Evolutionary conservation across 2,797 vertebrate species (phyloP).

Genomic region (Pseudochaenichthys georgianus): DNA sequence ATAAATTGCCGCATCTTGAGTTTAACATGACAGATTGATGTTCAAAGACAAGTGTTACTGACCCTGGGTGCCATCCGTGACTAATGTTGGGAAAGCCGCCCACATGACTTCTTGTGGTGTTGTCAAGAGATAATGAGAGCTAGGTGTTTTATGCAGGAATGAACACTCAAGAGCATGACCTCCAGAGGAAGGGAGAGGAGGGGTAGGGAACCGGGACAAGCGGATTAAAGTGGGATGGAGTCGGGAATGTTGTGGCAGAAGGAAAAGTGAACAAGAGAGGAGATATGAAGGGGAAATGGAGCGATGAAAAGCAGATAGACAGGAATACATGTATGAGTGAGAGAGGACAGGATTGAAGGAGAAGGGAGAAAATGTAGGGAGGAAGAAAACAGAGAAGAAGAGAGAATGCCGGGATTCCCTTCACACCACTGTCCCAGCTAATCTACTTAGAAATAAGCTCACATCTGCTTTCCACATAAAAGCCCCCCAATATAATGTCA

Average conservation of each 20-base stretch:
- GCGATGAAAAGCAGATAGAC: slow-evolving; percentile 18
- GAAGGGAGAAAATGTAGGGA: slow-evolving; percentile 41
- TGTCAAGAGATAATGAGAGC: slow-evolving; percentile 66
- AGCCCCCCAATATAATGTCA: slow-evolving; percentile 55
- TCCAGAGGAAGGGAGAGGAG: slow-evolving; percentile 51
- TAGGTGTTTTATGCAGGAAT: slow-evolving; percentile 71
- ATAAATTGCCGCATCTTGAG: slow-evolving; percentile 43
- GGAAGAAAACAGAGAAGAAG: slow-evolving; percentile 15
- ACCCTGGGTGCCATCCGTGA: slow-evolving; percentile 61
- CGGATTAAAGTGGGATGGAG: slow-evolving; percentile 44
- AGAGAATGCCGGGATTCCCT: slow-evolving; percentile 63
- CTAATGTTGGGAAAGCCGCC: slow-evolving; percentile 59
- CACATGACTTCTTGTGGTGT: slow-evolving; percentile 57
- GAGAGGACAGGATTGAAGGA: slow-evolving; percentile 36
- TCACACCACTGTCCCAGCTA: slow-evolving; percentile 76
- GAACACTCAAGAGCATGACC: slow-evolving; percentile 73
- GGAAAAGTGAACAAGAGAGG: slow-evolving; percentile 17
- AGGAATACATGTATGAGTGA: slow-evolving; percentile 16
- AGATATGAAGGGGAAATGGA: slow-evolving; percentile 15
- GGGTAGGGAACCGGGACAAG: slow-evolving; percentile 28
- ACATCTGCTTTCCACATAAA: slow-evolving; percentile 75
- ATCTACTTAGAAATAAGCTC: slow-evolving; percentile 79
- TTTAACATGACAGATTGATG: slow-evolving; percentile 60
- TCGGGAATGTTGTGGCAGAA: slow-evolving; percentile 21
- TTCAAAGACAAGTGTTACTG: slow-evolving; percentile 60